These are phyloP conservation scores for Octodon degus DNA, from an alignment of 2,113 vertebrate genomes.

Conservation along the genomic window DNA sequence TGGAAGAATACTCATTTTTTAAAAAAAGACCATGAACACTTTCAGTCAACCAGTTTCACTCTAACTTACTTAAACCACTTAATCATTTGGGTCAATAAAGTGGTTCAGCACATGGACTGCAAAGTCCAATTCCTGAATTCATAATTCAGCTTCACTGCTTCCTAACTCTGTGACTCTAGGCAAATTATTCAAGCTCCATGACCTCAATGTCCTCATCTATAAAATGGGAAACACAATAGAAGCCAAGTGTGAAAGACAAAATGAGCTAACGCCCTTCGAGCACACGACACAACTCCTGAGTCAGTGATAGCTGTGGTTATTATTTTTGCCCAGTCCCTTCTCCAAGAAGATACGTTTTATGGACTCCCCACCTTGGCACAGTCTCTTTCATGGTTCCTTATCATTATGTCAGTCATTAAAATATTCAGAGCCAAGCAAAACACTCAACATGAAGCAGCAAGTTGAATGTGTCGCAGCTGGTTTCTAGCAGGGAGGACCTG, in stretches of 20 bases:
- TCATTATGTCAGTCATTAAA: background rate
- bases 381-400: background rate
- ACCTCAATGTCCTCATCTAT: constrained; percentile 50
- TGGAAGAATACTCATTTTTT: background rate
- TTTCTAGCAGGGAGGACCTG: background rate
- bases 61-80: background rate
- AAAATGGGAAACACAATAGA: constrained; percentile 23
- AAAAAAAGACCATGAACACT: background rate
- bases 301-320: background rate
- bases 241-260: background rate
- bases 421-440: constrained; percentile 10
- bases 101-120: background rate
- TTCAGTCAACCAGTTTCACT: background rate
- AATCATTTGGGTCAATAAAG: background rate
- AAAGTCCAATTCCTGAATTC: background rate
- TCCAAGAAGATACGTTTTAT: background rate
- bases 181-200: background rate
- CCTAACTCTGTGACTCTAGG: constrained; percentile 26
- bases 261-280: background rate
- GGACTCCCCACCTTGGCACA: background rate
- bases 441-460: background rate
- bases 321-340: background rate
- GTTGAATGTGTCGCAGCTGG: background rate
- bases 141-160: background rate
- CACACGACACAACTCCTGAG: background rate